These are phyloP conservation scores for Aurelia aurita DNA, from an alignment of 30 jellyfish, hydroid and myxozoan species.

Conservation along the genomic window DNA sequence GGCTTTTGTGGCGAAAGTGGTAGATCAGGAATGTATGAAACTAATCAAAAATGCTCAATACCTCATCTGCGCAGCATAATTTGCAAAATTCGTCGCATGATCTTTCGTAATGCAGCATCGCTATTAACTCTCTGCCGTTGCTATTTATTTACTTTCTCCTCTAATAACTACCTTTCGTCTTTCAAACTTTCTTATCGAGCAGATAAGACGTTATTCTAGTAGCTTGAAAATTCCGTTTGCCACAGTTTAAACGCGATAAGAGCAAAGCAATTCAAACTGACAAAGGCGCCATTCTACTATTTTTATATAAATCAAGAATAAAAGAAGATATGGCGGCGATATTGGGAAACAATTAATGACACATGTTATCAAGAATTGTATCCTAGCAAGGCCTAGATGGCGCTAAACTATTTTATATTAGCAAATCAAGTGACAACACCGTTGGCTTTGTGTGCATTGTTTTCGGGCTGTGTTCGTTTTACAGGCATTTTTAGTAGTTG, in stretches of 20 bases:
- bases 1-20: too few species aligned
- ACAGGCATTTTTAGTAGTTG: conserved; percentile 54
- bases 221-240: too few species aligned
- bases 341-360: conserved; percentile 42
- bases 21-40: too few species aligned
- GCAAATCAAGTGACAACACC: conserved; percentile 46
- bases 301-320: conserved; percentile 24
- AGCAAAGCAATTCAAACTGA: background rate
- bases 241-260: too few species aligned
- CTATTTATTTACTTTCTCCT: background rate
- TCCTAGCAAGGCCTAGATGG: conserved; percentile 54
- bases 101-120: background rate
- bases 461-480: conserved; percentile 57
- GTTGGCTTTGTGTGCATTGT: conserved; percentile 43
- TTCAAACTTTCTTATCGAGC: background rate
- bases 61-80: conserved; percentile 1
- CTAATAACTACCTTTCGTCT: background rate
- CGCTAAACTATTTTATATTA: conserved; percentile 62
- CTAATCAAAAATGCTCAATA: too few species aligned
- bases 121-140: background rate
- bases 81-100: conserved; percentile 19
- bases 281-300: conserved; percentile 35
- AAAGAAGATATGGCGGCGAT: conserved; percentile 42
- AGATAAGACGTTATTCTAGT: too few species aligned
- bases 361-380: conserved; percentile 44